phyloP scores from a whole-genome alignment of 1,140 invertebrate genomes.

The Cyclina sinensis region DNA sequence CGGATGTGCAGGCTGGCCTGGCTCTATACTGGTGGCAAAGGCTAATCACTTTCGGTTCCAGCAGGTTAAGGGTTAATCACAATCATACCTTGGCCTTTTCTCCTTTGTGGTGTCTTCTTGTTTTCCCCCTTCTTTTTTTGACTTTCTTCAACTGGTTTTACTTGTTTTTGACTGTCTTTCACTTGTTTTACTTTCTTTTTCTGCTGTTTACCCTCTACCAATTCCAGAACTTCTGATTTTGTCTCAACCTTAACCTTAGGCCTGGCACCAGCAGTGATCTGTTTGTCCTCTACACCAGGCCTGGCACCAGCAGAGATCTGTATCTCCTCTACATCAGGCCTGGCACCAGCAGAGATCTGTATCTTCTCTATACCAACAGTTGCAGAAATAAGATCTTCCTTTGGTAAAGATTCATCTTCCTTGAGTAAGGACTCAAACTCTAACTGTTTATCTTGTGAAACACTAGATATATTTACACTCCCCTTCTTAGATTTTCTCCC shows the following conservation, averaged over 20 bases:
- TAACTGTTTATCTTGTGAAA: not conserved
- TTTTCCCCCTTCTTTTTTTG: constrained; percentile 2
- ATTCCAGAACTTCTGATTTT: too few relatives aligned
- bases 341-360: not conserved
- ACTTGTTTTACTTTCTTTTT: not conserved
- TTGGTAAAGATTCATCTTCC: not conserved
- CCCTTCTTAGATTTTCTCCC: not conserved
- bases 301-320: too few relatives aligned
- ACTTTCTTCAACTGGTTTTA: not conserved
- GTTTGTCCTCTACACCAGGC: not conserved
- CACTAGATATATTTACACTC: constrained; percentile 10
- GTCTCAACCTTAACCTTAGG: too few relatives aligned
- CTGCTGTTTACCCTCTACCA: too few relatives aligned
- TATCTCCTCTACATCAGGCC: not conserved
- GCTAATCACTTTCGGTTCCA: too few relatives aligned
- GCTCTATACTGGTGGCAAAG: too few relatives aligned
- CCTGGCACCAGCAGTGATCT: too few relatives aligned
- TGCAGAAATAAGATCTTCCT: not conserved
- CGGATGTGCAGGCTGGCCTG: too few relatives aligned
- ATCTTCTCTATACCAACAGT: not conserved
- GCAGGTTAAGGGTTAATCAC: too few relatives aligned
- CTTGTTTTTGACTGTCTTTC: not conserved
- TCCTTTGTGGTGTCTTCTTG: not conserved
- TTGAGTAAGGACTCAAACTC: constrained; percentile 27
- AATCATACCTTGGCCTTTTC: not conserved